Base-by-base conservation (phyloP, 30 jellyfish, hydroid and myxozoan species). In the Thelohanellus kitauei region DNA sequence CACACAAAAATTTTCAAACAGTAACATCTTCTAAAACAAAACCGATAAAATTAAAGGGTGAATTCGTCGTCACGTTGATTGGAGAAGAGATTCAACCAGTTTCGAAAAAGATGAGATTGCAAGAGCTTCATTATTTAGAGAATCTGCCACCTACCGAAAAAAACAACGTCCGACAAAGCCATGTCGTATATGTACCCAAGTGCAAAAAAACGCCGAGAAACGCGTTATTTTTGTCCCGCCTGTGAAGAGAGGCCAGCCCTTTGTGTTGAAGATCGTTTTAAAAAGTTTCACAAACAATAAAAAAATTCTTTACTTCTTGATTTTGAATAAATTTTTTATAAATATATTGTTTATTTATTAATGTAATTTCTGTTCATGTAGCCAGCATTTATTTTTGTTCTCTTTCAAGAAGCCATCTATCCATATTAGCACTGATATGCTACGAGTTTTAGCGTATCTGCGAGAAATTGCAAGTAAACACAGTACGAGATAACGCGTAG, bases 181-280 rank as follows among this genome's bases (percentile, higher is more conserved):
- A 44, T 44, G 56, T 1, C 4, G 56, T 23, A 24, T 21, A 17
- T 44, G 56, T 29, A 12, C 56, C 14, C 25, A 20, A 44, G 15
- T 44, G 14, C 25, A 44, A 23, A n/a, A n/a, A 44, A 44, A 23
- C 56, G 48, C 15, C 25, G 32, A 24, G 52, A 44, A 44, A 44
- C 56, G 32, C 56, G 56, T 18, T 17, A 44, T 44, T 23, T 23
- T n/a, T 44, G 47, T 44, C 51, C 22, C 19, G 56, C n/a, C n/a
- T 44, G 56, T 44, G 56, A 44, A 44, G 19, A 44, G 18, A 21
- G 48, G 45, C 56, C 56, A 15, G 51, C 56, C 15, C 32, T 44
- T 23, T 44, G 52, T 21, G 23, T 18, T 2, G 56, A 40, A 20
- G 51, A 12, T 18, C 22, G 51, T 41, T 41, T 41, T 0, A 41